Evolutionary conservation across 2,888 invertebrate species (phyloP).

Genomic region (Lepetodrilus schrolli): DNA sequence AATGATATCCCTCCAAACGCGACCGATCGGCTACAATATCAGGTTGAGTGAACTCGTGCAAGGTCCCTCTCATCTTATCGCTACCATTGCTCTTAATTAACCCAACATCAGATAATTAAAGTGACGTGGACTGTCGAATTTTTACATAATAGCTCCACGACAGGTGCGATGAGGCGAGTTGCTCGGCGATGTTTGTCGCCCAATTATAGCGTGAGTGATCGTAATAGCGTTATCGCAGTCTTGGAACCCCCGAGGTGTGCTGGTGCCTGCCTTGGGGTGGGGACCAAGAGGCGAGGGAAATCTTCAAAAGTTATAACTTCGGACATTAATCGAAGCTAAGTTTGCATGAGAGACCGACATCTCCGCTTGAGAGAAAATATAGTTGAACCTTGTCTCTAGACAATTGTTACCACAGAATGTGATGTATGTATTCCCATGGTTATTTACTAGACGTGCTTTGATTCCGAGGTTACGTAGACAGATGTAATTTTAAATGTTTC

Average conservation of each 20-base stretch:
- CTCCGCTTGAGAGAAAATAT: background rate
- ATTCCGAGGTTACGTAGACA: too few species aligned
- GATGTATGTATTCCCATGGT: too few species aligned
- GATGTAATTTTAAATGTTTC: too few species aligned
- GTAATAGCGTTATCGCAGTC: slow-evolving; percentile 23
- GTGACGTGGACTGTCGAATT: slow-evolving; percentile 23
- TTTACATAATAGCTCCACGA: slow-evolving; percentile 22
- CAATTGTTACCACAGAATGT: too few species aligned
- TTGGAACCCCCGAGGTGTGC: background rate
- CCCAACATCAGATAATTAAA: slow-evolving; percentile 24
- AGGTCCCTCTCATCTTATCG: slow-evolving; percentile 19
- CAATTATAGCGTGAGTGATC: slow-evolving; percentile 22
- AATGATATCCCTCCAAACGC: background rate
- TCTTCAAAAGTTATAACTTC: slow-evolving; percentile 18
- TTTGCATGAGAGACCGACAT: background rate
- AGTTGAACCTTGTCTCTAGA: background rate
- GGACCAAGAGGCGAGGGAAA: slow-evolving; percentile 4
- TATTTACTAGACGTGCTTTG: too few species aligned
- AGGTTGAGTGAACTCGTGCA: slow-evolving; percentile 14
- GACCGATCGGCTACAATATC: slow-evolving; percentile 9
- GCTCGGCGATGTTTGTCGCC: slow-evolving; percentile 6
- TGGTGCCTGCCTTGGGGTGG: slow-evolving; percentile 3
- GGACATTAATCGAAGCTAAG: slow-evolving; percentile 11
- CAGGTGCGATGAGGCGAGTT: slow-evolving; percentile 18
- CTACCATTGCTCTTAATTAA: slow-evolving; percentile 16